Evolutionary conservation across 1,140 invertebrate genomes (phyloP), one percentile per base, ranked within the genome.

Genomic region (Babylonia areolata): DNA sequence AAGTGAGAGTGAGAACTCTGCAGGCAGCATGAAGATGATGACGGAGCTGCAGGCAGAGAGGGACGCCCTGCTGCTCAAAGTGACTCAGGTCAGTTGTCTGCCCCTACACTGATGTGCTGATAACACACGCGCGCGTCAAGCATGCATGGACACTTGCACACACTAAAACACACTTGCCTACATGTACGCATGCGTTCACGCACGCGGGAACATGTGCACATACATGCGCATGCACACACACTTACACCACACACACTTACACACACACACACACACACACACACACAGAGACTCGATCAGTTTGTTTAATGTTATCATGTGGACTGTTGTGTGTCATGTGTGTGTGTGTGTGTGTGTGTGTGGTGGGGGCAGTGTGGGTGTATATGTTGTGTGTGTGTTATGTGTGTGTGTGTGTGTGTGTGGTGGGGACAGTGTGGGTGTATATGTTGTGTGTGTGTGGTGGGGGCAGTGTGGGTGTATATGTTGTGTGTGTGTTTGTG

Each of bases 51-150:
- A 93, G 78, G 92, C 94, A 85, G 90, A 94, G 58, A 91, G 93
- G 58, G 90, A 91, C 54, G 86, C 92, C 69, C 90, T 95, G 20
- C 95, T 96, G 90, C 94, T 95, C 87, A 95, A 96, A 93, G 92
- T 96, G 35, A 85, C 94, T 73, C 94, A 96, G 89, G 94, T 96
- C 86, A 81, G 71, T 75, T 9, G 46, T 51, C 46, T 51, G 46
- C 46, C 17, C 46, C 0, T 12, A 51, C 46, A 51, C 46, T 12
- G 46, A 51, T 51, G 2, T 51, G 46, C 46, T 51, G 9, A 2
- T n/a, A 51, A 51, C 46, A 51, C 46, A 51, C 9, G 17, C 17
- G 2, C 17, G 46, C 46, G 9, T 46, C 33, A 64, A 3, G 20
- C 58, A 64, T 20, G 3, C 58, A 64, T 20, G 20, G 9, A 64